Evolutionary conservation across 2,797 vertebrate genomes (phyloP).

Genomic region (Gouania willdenowi): DNA sequence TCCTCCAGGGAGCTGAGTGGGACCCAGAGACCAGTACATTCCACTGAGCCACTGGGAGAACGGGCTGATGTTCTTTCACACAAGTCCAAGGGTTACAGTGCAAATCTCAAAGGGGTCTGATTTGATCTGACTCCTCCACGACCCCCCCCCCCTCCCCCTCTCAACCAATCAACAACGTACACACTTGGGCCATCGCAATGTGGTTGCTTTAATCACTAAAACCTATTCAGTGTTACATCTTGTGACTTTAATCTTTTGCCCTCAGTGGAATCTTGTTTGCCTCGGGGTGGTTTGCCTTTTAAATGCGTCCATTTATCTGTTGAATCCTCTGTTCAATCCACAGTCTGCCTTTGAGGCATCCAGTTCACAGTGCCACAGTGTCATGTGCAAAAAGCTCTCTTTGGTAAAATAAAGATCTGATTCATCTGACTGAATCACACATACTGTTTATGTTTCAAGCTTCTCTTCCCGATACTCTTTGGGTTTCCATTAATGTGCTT

Average conservation of each 20-base stretch:
- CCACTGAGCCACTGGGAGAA: conserved; percentile 33
- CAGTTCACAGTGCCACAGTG: conserved; percentile 30
- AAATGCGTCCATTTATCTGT: conserved; percentile 42
- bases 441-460: conserved; percentile 63
- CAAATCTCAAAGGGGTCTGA: conserved; percentile 38
- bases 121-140: conserved; percentile 6
- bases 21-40: conserved; percentile 52
- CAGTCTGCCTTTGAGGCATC: conserved; percentile 29
- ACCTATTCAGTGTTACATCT: conserved; percentile 33
- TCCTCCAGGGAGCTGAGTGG: conserved; percentile 42
- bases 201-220: conserved; percentile 12
- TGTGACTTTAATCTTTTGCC: conserved; percentile 31
- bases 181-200: too few relatives aligned
- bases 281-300: conserved; percentile 28
- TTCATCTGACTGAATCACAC: conserved; percentile 51
- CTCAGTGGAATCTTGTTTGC: conserved; percentile 16
- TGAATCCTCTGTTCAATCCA: conserved; percentile 17
- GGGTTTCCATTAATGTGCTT: conserved; percentile 31
- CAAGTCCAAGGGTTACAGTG: conserved; percentile 36
- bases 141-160: too few relatives aligned
- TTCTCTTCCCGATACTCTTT: conserved; percentile 41
- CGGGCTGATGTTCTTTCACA: conserved; percentile 4
- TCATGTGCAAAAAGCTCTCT: conserved; percentile 29
- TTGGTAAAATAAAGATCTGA: neutral
- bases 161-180: conserved; percentile 5